Conservation (phyloP, 2,888 invertebrate species). For the Rhogogaster chlorosoma region DNA sequence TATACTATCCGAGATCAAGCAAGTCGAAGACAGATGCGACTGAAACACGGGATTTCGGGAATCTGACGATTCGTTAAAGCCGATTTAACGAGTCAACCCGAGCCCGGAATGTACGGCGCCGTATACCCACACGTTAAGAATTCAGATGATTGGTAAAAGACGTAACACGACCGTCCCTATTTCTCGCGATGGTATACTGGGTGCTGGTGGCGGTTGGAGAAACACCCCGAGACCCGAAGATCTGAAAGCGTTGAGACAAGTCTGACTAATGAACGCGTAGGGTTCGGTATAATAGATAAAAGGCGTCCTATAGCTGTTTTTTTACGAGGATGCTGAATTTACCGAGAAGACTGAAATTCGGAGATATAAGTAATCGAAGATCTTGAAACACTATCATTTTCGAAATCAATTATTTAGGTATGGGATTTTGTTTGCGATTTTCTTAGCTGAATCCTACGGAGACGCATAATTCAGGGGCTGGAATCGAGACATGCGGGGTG, state of each 20-base stretch:
- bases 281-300: not conserved
- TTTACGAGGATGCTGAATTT: no score
- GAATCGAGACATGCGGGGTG: not conserved
- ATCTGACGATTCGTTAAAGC: slow-evolving; percentile 34
- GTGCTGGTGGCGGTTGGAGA: not conserved
- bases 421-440: not conserved
- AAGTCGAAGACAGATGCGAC: not conserved
- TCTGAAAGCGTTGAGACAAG: not conserved
- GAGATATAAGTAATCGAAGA: not conserved
- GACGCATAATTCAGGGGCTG: not conserved
- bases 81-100: slow-evolving; percentile 30
- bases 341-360: no score
- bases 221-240: not conserved
- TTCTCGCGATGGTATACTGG: not conserved
- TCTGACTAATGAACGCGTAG: not conserved
- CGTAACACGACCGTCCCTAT: slow-evolving; percentile 5
- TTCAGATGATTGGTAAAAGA: slow-evolving; percentile 38
- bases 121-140: slow-evolving; percentile 12
- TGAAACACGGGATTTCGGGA: not conserved
- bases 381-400: not conserved
- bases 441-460: not conserved
- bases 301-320: no score
- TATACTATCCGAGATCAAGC: not conserved
- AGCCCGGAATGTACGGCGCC: not conserved
- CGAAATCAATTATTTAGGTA: not conserved